Evolutionary conservation across 2,888 invertebrate species (phyloP).

Genomic region (Deroplatys truncata): DNA sequence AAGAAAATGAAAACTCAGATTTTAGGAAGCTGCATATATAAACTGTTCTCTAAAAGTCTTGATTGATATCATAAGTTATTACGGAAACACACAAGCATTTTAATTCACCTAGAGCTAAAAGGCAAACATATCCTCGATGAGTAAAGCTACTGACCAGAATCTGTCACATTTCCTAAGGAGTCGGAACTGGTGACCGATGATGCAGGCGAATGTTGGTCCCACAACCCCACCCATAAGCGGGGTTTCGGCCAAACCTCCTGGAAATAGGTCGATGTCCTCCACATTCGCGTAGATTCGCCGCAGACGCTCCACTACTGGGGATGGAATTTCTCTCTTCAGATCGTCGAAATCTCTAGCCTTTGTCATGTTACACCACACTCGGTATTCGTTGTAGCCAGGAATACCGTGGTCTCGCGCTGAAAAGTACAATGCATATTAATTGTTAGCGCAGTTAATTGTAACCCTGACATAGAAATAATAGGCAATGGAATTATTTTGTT

Average conservation of each 20-base stretch:
- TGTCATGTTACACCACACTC: conserved; percentile 47
- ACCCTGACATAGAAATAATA: neutral
- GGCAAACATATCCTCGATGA: neutral
- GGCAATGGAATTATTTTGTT: neutral
- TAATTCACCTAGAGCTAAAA: neutral
- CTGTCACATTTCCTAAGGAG: conserved; percentile 51
- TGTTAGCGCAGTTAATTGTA: neutral
- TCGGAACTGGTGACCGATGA: conserved; percentile 53
- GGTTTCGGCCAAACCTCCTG: conserved; percentile 53
- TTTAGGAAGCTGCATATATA: too few species aligned
- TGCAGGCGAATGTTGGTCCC: conserved; percentile 56
- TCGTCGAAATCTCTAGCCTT: conserved; percentile 48
- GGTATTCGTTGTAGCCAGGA: conserved; percentile 45
- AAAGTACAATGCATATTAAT: neutral
- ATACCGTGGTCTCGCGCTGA: conserved; percentile 47
- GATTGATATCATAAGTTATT: too few species aligned
- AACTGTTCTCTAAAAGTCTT: too few species aligned
- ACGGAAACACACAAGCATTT: too few species aligned
- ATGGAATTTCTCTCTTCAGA: conserved; percentile 44
- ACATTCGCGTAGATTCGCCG: conserved; percentile 45
- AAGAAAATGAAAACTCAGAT: too few species aligned
- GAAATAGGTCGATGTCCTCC: conserved; percentile 57
- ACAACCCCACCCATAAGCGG: conserved; percentile 52
- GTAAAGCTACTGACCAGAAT: conserved; percentile 48
- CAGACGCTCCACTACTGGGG: conserved; percentile 41